Conservation (phyloP, 2,888 invertebrate genomes). For the Trissoscelio sp. region DNA sequence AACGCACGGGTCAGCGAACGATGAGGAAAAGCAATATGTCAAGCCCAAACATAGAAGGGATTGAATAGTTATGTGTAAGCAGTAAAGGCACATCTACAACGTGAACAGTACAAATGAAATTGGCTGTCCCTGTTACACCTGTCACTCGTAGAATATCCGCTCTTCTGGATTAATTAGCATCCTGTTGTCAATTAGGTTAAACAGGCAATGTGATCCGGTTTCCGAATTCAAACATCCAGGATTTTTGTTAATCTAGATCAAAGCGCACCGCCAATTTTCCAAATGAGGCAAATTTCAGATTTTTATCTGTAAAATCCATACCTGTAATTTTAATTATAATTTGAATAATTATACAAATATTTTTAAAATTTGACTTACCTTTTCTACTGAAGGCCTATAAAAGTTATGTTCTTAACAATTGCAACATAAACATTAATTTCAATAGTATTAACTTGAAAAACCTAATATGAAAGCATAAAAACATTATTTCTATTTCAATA, state of each 20-base stretch:
- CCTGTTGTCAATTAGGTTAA: slow-evolving; percentile 48
- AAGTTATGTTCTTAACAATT: too few relatives aligned
- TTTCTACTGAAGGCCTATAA: too few relatives aligned
- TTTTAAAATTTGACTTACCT: too few relatives aligned
- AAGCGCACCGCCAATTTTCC: not conserved
- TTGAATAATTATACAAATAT: too few relatives aligned
- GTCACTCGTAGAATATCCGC: slow-evolving; percentile 36
- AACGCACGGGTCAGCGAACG: slow-evolving; percentile 39
- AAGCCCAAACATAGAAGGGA: slow-evolving; percentile 35
- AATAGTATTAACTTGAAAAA: too few relatives aligned
- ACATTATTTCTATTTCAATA: too few relatives aligned
- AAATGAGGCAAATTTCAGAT: too few relatives aligned
- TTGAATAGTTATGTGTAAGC: slow-evolving; percentile 48
- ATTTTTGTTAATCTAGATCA: not conserved
- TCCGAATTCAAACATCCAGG: not conserved
- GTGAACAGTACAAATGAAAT: slow-evolving; percentile 41
- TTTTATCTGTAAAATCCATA: too few relatives aligned
- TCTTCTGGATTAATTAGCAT: slow-evolving; percentile 46
- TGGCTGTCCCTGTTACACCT: slow-evolving; percentile 42
- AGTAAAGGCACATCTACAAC: slow-evolving; percentile 30
- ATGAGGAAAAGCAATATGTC: slow-evolving; percentile 54
- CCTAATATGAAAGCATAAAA: too few relatives aligned
- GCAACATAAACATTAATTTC: too few relatives aligned
- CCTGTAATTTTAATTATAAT: too few relatives aligned
- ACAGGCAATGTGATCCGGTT: slow-evolving; percentile 19